Percentiles rank a stretch among this genome's conserved stretches.
Evolutionary conservation across 35 echinoderm and acorn worm species (phyloP).

Genomic region (Amphiura filiformis): DNA sequence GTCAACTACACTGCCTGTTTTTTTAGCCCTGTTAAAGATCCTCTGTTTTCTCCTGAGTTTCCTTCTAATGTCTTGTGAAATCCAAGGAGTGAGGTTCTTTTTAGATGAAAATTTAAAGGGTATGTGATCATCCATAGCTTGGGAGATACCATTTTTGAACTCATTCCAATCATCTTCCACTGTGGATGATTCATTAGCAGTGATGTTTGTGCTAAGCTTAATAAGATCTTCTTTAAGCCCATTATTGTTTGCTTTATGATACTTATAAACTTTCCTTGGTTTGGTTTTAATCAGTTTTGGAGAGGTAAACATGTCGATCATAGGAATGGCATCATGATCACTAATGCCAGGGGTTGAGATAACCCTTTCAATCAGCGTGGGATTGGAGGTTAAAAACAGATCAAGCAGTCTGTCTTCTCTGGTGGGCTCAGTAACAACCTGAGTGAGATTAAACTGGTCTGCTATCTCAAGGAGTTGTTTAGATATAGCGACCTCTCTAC

Average conservation of each 20-base stretch:
- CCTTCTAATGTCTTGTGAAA: neutral
- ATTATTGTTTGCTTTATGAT: neutral
- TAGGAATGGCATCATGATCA: neutral
- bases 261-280: neutral
- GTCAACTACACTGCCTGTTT: neutral
- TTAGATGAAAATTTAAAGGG: neutral
- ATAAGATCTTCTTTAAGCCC: too few relatives aligned
- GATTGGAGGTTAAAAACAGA: neutral
- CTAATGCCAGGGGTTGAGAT: neutral
- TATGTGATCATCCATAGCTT: neutral
- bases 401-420: constrained; percentile 17
- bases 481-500: neutral
- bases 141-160: neutral
- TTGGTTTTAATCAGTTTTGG: neutral
- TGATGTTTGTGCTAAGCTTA: neutral
- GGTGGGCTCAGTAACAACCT: neutral
- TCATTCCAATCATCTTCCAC: neutral
- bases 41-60: neutral
- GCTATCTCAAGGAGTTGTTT: neutral
- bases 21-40: neutral
- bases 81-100: neutral
- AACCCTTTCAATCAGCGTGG: neutral
- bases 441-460: neutral
- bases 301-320: neutral
- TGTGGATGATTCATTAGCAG: neutral